Evolutionary conservation across 2,888 invertebrate genomes (phyloP).

Genomic region (Lomographa bimaculata): DNA sequence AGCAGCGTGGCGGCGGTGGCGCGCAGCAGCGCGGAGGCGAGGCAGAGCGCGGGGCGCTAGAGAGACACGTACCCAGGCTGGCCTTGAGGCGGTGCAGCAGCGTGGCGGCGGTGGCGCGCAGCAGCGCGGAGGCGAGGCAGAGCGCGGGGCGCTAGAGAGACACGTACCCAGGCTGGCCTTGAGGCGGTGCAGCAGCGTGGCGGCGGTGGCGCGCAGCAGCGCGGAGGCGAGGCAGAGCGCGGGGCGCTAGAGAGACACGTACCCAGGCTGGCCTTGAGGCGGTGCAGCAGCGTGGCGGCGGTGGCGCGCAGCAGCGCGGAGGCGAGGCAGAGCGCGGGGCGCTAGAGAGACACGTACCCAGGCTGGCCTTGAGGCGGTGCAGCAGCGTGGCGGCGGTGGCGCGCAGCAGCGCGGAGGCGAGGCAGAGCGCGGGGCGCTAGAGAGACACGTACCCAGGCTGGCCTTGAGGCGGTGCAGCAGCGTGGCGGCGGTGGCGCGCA

Average conservation of each 20-base stretch:
- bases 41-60: slow-evolving; percentile 58
- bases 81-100: slow-evolving; percentile 91
- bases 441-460: slow-evolving; percentile 11
- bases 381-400: no score
- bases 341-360: slow-evolving; percentile 82
- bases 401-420: slow-evolving; percentile 84
- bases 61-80: slow-evolving; percentile 11
- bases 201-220: no score
- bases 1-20: no score
- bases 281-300: no score
- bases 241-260: slow-evolving; percentile 14
- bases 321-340: slow-evolving; percentile 56
- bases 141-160: slow-evolving; percentile 73
- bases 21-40: slow-evolving; percentile 84
- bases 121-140: slow-evolving; percentile 71
- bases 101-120: slow-evolving; percentile 87
- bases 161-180: no score
- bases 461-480: slow-evolving; percentile 91
- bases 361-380: slow-evolving; percentile 88
- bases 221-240: no score
- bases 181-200: no score
- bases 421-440: slow-evolving; percentile 58
- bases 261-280: slow-evolving; percentile 48
- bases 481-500: slow-evolving; percentile 87
- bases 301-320: slow-evolving; percentile 84